These are phyloP conservation scores for Anneissia japonica DNA, from an alignment of 35 echinoderm and acorn worm species.

Conservation along the genomic window DNA sequence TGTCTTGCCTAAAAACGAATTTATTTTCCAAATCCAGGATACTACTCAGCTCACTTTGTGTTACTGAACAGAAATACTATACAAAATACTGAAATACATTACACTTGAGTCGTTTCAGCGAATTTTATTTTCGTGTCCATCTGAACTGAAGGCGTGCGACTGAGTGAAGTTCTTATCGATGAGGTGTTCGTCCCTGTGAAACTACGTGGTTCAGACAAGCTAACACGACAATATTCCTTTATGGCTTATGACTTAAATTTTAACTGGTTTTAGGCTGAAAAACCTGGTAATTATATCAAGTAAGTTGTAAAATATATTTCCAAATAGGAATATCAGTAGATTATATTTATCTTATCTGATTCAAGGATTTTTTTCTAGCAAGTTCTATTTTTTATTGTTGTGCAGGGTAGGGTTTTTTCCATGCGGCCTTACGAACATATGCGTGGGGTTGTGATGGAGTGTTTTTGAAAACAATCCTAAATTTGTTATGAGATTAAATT, in stretches of 20 bases:
- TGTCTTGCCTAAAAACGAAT: constrained; percentile 6
- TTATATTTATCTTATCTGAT: no score
- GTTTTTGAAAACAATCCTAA: no score
- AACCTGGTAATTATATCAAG: background rate
- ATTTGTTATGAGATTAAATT: no score
- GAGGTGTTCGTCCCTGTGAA: background rate
- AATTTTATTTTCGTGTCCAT: background rate
- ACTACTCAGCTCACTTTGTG: background rate
- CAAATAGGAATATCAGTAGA: no score
- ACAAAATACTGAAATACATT: background rate
- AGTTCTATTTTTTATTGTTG: no score
- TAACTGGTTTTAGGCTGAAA: background rate
- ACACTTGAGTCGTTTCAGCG: background rate
- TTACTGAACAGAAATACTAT: background rate
- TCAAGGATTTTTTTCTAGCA: no score
- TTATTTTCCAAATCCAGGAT: background rate
- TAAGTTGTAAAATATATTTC: background rate
- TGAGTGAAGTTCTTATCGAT: background rate
- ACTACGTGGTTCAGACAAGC: no score
- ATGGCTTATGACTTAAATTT: background rate
- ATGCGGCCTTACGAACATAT: no score
- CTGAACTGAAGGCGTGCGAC: background rate
- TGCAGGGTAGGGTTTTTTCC: no score
- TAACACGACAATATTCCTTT: background rate
- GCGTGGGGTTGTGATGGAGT: no score